Base-by-base conservation (phyloP, 2,888 invertebrate species). In the Chrysopilus asiliformis region DNA sequence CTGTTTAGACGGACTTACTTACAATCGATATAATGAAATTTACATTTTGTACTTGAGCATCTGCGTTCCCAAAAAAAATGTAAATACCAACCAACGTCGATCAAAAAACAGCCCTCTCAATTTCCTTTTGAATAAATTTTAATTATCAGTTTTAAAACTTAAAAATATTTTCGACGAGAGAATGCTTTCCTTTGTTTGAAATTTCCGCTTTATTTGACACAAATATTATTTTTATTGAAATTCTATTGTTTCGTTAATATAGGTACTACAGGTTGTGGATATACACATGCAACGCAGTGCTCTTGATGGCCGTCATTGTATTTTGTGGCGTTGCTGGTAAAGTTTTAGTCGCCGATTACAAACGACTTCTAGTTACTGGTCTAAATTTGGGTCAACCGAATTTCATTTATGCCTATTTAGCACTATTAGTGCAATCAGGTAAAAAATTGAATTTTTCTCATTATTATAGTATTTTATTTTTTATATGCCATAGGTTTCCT, bases 261-360 rank as follows among this genome's bases (percentile, higher is more conserved):
- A 52, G 81, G 72, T 83, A 83, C 70, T 83, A 84, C 68, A 79
- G 85, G 68, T 77, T 86, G 65, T 86, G 86, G 86, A 86, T 87
- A 63, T 86, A 86, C 73, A 81, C 84, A 63, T 86, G 85, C 76
- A 86, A 86, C 71, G 78, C 81, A 66, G 85, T 83, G 55, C 72
- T 87, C 64, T 70, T 86, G 64, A 75, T 83, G 53, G 82, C 81
- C 58, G 82, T 84, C 57, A 67, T 85, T 49, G 80, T 81, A 42
- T 83, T 85, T 61, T 74, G 78, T 55, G 77, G 78, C 47, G 79
- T 81, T 48, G 81, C 82, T 47, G 76, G 75, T 36, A 72, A 74
- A 53, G 77, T 77, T 32, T 69, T 81, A 39, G 53, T 74, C 38
- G 69, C 76, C 41, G 81, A 81, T 64, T 79, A 79, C 53, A 68